Evolutionary conservation across 2,797 vertebrate genomes (phyloP).

Genomic region (Clangula hyemalis): DNA sequence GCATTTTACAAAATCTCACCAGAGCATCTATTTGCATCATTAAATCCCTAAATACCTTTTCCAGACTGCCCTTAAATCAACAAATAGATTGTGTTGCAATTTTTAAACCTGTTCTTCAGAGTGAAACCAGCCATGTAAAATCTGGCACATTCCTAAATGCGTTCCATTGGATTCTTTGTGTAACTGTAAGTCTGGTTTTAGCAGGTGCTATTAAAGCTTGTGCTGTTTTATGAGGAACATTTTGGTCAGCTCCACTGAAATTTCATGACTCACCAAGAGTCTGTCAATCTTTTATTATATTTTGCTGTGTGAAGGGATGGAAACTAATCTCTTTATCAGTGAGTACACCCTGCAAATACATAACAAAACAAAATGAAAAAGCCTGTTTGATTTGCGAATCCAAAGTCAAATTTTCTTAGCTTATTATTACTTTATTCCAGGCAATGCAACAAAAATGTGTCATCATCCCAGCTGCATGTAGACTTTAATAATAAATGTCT

Average conservation of each 20-base stretch:
- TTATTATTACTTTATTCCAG: slow-evolving; percentile 40
- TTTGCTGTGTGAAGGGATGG: slow-evolving; percentile 3
- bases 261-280: not conserved
- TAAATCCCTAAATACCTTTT: not conserved
- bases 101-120: not conserved
- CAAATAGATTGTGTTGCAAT: not conserved
- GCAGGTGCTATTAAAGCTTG: not conserved
- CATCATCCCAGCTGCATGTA: not conserved
- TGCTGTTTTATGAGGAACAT: slow-evolving; percentile 9
- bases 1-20: not conserved
- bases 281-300: not conserved
- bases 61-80: not conserved
- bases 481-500: not conserved
- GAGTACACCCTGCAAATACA: not conserved
- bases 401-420: slow-evolving; percentile 1
- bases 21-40: not conserved
- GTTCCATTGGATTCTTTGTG: not conserved
- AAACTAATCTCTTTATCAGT: not conserved
- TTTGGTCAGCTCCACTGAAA: not conserved
- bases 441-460: slow-evolving; percentile 32
- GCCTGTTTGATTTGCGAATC: not conserved
- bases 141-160: not conserved
- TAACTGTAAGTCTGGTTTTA: not conserved
- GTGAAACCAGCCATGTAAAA: not conserved
- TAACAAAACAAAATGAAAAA: not conserved